phyloP scores from a whole-genome alignment of 1,140 invertebrate genomes.

The Procambarus virginalis region DNA sequence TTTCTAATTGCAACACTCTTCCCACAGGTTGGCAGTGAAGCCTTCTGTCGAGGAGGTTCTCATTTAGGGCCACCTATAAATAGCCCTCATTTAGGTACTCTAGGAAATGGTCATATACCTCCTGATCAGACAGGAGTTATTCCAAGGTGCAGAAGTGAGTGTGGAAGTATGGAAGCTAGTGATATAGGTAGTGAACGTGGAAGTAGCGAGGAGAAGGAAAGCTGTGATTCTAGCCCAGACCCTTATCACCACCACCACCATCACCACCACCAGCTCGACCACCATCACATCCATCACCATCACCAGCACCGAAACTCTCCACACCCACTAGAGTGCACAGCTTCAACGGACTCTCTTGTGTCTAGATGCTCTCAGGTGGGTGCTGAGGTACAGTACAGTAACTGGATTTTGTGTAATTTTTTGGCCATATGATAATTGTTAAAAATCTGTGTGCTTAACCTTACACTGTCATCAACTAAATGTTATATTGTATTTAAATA shows the following conservation, averaged over 20 bases:
- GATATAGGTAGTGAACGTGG: constrained; percentile 52
- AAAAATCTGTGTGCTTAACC: no score
- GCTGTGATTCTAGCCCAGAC: constrained; percentile 54
- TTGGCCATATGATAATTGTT: no score
- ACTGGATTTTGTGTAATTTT: no score
- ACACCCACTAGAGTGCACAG: constrained; percentile 57
- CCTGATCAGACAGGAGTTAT: constrained; percentile 32
- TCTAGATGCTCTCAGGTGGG: constrained; percentile 65
- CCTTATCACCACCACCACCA: constrained; percentile 38
- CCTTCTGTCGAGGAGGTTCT: constrained; percentile 45
- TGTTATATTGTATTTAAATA: no score
- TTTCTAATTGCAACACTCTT: not conserved
- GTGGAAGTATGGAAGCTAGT: constrained; percentile 42
- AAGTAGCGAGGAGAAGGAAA: constrained; percentile 61
- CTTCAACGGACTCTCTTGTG: constrained; percentile 64
- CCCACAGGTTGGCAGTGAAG: constrained; percentile 40
- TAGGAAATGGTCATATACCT: constrained; percentile 34
- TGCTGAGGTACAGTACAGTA: not conserved
- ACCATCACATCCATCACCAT: constrained; percentile 21
- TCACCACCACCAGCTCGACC: constrained; percentile 18
- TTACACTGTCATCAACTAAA: no score
- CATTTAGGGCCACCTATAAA: constrained; percentile 43
- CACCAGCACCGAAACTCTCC: constrained; percentile 22
- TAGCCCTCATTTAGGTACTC: constrained; percentile 29
- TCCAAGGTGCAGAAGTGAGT: constrained; percentile 33